A percentile compares a stretch with the other conserved stretches of the same genome.
These are phyloP conservation scores for Grammomys surdaster DNA, from an alignment of 2,113 vertebrate species.

Conservation along the genomic window DNA sequence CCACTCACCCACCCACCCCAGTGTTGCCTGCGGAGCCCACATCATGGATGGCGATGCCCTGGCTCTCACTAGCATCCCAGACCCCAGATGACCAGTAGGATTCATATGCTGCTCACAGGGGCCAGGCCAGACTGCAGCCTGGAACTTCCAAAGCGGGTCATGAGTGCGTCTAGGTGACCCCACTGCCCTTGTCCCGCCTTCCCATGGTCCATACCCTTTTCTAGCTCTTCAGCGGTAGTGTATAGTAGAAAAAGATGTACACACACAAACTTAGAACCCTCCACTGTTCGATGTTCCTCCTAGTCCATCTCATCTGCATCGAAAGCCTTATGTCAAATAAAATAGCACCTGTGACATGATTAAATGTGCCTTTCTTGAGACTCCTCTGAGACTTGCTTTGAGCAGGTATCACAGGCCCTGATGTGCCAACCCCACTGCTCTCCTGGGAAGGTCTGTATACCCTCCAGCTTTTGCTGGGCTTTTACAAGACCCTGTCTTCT, in stretches of 20 bases:
- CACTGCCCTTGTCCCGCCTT: constrained; percentile 63
- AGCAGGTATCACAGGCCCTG: background rate
- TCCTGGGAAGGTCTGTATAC: background rate
- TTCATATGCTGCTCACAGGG: constrained; percentile 62
- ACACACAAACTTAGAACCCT: background rate
- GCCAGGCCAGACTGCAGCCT: constrained; percentile 46
- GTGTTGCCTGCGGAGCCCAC: constrained; percentile 49
- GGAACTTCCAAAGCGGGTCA: constrained; percentile 65
- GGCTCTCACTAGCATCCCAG: constrained; percentile 55
- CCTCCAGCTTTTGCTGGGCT: background rate
- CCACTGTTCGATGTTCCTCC: background rate
- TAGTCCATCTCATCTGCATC: background rate
- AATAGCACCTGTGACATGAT: background rate
- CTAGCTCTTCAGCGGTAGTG: background rate
- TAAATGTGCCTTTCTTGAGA: background rate
- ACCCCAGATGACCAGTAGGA: constrained; percentile 36
- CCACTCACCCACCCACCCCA: background rate
- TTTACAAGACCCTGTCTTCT: background rate
- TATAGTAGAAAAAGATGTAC: background rate
- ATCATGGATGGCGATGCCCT: constrained; percentile 51
- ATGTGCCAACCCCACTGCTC: background rate
- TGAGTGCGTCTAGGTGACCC: constrained; percentile 66
- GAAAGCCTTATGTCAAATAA: background rate
- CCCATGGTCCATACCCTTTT: constrained; percentile 60
- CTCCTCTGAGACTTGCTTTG: background rate